Conservation (phyloP, 2,113 vertebrate genomes). For the Chloropsis cyanopogon region DNA sequence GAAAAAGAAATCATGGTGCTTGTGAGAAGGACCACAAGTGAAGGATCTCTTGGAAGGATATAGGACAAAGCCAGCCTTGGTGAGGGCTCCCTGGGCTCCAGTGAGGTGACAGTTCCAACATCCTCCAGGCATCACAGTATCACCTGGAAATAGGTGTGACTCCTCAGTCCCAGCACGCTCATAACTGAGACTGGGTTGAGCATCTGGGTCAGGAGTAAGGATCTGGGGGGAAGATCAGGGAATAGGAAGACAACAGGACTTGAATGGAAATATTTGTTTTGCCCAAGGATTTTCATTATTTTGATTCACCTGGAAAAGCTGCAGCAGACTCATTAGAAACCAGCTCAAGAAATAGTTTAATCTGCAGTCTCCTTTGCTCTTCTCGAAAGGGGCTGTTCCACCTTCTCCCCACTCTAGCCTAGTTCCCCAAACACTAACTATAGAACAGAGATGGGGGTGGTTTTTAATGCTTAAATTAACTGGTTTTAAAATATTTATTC, state of each 20-base stretch:
- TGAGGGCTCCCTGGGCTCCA: background rate
- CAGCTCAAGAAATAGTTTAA: background rate
- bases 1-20: background rate
- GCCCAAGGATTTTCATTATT: background rate
- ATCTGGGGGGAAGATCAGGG: background rate
- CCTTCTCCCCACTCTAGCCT: background rate
- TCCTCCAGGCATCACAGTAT: background rate
- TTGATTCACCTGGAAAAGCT: background rate
- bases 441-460: background rate
- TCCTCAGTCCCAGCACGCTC: background rate
- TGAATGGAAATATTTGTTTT: background rate
- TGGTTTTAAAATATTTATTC: background rate
- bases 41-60: background rate
- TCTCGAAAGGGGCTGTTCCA: background rate
- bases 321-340: background rate
- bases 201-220: background rate
- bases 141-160: background rate
- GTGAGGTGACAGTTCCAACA: accelerated
- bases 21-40: background rate
- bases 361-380: background rate
- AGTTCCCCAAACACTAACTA: background rate
- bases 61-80: background rate
- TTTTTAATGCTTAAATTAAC: background rate
- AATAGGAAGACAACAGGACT: background rate
- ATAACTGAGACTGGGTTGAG: background rate